These are phyloP conservation scores for Alviniconcha strummeri DNA, from an alignment of 2,888 invertebrate species.

Conservation along the genomic window DNA sequence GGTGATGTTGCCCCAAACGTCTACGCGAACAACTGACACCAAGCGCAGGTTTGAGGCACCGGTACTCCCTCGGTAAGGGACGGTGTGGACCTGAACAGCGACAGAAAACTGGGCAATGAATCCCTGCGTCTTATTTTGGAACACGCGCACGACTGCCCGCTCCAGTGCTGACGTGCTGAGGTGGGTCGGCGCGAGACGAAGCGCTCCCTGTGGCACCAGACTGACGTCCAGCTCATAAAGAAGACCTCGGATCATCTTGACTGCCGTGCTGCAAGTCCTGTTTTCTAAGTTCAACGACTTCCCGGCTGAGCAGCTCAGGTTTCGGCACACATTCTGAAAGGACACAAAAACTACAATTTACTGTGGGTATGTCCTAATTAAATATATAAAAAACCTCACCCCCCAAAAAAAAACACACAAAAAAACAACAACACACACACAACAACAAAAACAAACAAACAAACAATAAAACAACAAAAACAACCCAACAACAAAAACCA, in stretches of 20 bases:
- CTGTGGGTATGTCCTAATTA: too few relatives aligned
- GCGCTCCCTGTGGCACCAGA: not conserved
- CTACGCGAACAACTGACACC: too few relatives aligned
- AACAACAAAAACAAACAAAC: too few relatives aligned
- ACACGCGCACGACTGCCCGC: not conserved
- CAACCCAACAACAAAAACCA: too few relatives aligned
- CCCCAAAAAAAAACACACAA: too few relatives aligned
- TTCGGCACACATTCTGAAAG: slow-evolving; percentile 5
- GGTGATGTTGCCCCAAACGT: too few relatives aligned
- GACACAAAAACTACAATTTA: not conserved
- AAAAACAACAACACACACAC: too few relatives aligned
- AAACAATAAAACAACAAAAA: too few relatives aligned
- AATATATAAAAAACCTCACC: too few relatives aligned
- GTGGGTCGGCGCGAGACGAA: not conserved
- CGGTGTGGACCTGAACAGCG: not conserved
- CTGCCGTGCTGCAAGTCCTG: slow-evolving; percentile 8
- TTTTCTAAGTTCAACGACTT: not conserved
- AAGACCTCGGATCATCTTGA: slow-evolving; percentile 8
- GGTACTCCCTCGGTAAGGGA: not conserved
- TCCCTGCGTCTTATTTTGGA: not conserved
- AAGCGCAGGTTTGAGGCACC: too few relatives aligned
- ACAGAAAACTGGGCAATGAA: not conserved
- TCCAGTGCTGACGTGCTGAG: not conserved
- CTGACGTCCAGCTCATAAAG: slow-evolving; percentile 6
- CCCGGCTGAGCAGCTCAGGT: not conserved